Conservation (phyloP, 2,888 invertebrate genomes). For the Limnephilus marmoratus region DNA sequence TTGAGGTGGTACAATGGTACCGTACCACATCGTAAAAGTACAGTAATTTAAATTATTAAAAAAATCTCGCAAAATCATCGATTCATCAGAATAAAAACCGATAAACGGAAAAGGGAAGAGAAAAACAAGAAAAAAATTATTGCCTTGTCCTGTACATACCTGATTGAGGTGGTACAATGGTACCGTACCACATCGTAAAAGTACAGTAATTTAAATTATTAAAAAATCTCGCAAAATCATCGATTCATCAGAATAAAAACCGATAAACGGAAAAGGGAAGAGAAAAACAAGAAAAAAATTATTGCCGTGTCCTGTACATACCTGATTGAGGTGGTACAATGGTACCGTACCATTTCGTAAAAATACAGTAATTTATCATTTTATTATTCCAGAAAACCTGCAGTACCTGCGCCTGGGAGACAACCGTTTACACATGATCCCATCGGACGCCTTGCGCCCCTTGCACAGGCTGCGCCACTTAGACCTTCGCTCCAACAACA, state of each 20-base stretch:
- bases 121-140: too few relatives aligned
- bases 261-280: too few relatives aligned
- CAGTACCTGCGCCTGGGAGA: slow-evolving; percentile 93
- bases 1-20: too few relatives aligned
- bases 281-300: too few relatives aligned
- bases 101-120: too few relatives aligned
- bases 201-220: not conserved
- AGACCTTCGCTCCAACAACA: slow-evolving; percentile 92
- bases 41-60: not conserved
- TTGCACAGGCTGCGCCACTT: slow-evolving; percentile 92
- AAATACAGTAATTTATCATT: not conserved
- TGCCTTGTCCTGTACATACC: too few relatives aligned
- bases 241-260: not conserved
- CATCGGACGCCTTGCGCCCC: slow-evolving; percentile 89
- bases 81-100: too few relatives aligned
- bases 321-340: too few relatives aligned
- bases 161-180: too few relatives aligned
- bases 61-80: not conserved
- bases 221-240: too few relatives aligned
- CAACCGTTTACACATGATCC: slow-evolving; percentile 91
- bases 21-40: not conserved
- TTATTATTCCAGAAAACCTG: slow-evolving; percentile 84
- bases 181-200: not conserved
- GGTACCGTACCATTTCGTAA: too few relatives aligned
- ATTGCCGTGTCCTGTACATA: too few relatives aligned